Evolutionary conservation across 2,113 vertebrate species (phyloP).

Genomic region (Turnix velox): DNA sequence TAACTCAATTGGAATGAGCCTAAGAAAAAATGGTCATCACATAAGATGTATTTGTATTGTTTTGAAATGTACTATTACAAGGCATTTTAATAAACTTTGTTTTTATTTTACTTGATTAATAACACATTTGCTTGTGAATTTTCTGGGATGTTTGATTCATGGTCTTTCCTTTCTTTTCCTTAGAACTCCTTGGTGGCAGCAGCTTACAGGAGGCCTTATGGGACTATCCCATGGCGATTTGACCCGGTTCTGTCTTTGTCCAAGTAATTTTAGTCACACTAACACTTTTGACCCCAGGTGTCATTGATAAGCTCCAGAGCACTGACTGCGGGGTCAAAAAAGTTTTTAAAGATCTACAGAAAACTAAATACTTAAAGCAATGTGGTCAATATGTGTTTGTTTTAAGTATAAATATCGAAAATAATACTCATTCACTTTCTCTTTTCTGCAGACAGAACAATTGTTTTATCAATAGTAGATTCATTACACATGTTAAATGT

Average conservation of each 20-base stretch:
- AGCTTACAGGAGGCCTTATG: constrained; percentile 77
- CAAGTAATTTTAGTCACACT: constrained; percentile 86
- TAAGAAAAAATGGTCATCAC: constrained; percentile 71
- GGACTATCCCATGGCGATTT: constrained; percentile 85
- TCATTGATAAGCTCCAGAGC: constrained; percentile 81
- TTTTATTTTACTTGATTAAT: constrained; percentile 94
- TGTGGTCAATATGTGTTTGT: constrained; percentile 49
- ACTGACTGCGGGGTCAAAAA: constrained; percentile 58
- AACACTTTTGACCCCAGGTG: constrained; percentile 73
- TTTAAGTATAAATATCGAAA: constrained; percentile 38
- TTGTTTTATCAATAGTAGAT: not conserved
- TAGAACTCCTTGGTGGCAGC: constrained; percentile 90
- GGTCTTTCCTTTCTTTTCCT: constrained; percentile 87
- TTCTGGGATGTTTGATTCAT: constrained; percentile 86
- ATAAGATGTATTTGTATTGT: constrained; percentile 73
- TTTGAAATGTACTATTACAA: constrained; percentile 76
- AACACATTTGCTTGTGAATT: constrained; percentile 90
- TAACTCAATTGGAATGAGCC: constrained; percentile 65
- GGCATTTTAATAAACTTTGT: constrained; percentile 95
- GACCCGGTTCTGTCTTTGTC: constrained; percentile 84
- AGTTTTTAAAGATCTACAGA: constrained; percentile 67
- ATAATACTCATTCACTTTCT: constrained; percentile 22
- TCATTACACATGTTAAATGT: not conserved
- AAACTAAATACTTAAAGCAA: constrained; percentile 42
- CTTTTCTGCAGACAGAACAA: not conserved